Base-by-base conservation (phyloP, 2,888 invertebrate species). In the Phyllotreta striolata region DNA sequence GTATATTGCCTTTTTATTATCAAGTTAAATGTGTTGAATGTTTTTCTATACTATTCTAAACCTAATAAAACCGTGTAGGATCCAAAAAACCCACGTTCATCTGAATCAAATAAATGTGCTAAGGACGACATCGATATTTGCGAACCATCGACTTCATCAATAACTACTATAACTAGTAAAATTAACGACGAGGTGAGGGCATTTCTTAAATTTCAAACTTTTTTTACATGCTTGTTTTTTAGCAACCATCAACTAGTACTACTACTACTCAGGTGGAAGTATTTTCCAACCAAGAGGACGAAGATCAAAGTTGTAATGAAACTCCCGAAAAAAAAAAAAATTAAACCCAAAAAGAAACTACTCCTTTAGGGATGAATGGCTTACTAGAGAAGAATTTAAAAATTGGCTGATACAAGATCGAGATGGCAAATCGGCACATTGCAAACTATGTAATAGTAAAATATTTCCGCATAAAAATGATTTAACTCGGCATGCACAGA, bases 361-460 rank as follows among this genome's bases (percentile, higher is more conserved):
- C 39, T 39, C 39, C 8, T 39, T 39, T 39, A 39, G 39, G 8
- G 39, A 39, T 8, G 39, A 39, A 39, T 39, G 39, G 39, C 39
- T 39, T 39, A 39, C 7, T 39, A 39, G 39, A 39, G 39, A 39
- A 39, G 39, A 39, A 39, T 39, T 39, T 39, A 39, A 39, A 39
- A 39, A 39, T 39, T 39, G 39, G 39, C 8, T 39, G 8, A 39
- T 8, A 7, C 6, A 39, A 39, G 39, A 39, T 8, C 6, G 39
- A 8, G 39, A 39, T 39, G 39, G 39, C 8, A 39, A 39, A 39
- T 39, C 39, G 8, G 44, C 44, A n/a, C 44, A 5, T 5, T 44
- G 44, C 44, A 44, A 44, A n/a, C 6, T 44, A 6, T 44, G 44
- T 44, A n/a, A 44, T 44, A 44, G 5, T n/a, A 44, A 44, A 44